These are phyloP conservation scores for Spodoptera frugiperda DNA, from an alignment of 1,140 invertebrate genomes.

Conservation along the genomic window DNA sequence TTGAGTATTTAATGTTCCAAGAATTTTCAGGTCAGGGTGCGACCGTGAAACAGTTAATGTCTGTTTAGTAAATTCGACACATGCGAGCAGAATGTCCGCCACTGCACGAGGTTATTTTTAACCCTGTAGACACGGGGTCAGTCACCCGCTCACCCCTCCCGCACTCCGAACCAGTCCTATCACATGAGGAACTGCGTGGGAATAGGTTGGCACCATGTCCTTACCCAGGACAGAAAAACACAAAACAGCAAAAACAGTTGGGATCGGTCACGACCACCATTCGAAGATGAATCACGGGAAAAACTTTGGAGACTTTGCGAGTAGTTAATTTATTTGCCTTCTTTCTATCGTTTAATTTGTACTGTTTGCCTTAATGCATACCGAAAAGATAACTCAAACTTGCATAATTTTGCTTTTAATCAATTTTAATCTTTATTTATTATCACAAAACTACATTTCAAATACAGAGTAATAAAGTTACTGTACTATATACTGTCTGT, in stretches of 20 bases:
- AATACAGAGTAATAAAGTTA: too few species aligned
- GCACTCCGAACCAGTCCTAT: conserved; percentile 78
- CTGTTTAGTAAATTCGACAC: conserved; percentile 85
- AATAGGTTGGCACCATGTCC: conserved; percentile 73
- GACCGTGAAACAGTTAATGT: conserved; percentile 84
- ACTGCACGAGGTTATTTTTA: conserved; percentile 83
- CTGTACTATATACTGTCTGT: conserved; percentile 12
- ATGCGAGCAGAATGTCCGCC: conserved; percentile 83
- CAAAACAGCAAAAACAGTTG: conserved; percentile 59
- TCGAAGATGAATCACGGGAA: conserved; percentile 42
- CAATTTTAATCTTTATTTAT: too few species aligned
- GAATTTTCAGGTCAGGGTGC: conserved; percentile 81
- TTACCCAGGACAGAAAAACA: conserved; percentile 59
- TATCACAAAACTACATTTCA: too few species aligned
- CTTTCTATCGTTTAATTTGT: neutral
- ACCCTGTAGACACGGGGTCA: conserved; percentile 82
- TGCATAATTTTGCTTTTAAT: too few species aligned
- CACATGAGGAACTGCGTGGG: conserved; percentile 82
- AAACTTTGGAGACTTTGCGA: neutral
- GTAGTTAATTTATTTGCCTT: too few species aligned
- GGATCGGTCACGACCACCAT: conserved; percentile 46
- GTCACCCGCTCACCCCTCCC: conserved; percentile 79
- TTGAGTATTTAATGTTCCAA: conserved; percentile 58
- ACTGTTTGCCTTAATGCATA: neutral
- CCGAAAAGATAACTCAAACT: too few species aligned